Percentiles rank a stretch among this genome's conserved stretches.
These are phyloP conservation scores for Monochamus alternatus DNA, from an alignment of 2,888 invertebrate species.

Conservation along the genomic window DNA sequence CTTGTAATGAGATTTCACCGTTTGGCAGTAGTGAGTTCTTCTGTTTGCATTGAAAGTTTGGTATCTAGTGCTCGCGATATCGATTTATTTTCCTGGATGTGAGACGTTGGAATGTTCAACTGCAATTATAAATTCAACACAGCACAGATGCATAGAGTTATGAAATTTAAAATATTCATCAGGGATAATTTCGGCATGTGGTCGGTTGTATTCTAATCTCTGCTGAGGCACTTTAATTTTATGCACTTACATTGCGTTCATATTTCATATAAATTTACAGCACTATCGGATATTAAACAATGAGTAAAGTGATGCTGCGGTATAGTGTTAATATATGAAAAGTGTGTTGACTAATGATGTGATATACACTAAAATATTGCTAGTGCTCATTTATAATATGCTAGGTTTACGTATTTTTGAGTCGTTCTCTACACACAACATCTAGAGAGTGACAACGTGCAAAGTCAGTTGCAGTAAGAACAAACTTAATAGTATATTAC, in stretches of 20 bases:
- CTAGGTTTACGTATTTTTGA: too few species aligned
- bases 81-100: neutral
- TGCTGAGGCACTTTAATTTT: neutral
- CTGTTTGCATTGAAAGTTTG: constrained; percentile 16
- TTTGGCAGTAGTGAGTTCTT: constrained; percentile 22
- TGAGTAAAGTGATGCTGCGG: neutral
- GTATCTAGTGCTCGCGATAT: constrained; percentile 13
- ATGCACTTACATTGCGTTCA: constrained; percentile 4
- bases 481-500: too few species aligned
- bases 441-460: too few species aligned
- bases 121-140: too few species aligned
- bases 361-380: too few species aligned
- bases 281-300: constrained; percentile 3
- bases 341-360: neutral
- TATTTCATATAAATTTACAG: constrained; percentile 1
- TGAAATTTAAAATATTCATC: neutral
- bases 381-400: too few species aligned
- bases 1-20: constrained; percentile 48
- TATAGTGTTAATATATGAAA: neutral
- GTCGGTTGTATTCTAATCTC: neutral
- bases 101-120: too few species aligned
- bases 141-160: neutral
- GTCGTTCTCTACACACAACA: too few species aligned
- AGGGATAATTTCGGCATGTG: neutral
- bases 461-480: too few species aligned